Evolutionary conservation across 2,888 invertebrate genomes (phyloP).

Genomic region (Caenorhabditis sp.): DNA sequence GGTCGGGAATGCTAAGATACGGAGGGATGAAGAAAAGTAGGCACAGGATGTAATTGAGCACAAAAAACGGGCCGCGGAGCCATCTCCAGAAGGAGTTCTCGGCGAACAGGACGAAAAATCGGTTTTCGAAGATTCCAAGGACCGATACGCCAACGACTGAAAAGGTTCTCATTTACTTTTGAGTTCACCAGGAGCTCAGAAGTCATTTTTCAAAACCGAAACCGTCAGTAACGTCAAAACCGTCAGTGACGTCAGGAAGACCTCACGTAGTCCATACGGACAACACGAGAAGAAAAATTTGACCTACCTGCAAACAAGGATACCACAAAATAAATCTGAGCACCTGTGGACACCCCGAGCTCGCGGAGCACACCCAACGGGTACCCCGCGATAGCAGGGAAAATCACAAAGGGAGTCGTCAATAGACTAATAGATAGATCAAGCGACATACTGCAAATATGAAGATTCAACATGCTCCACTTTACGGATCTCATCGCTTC

Average conservation of each 20-base stretch:
- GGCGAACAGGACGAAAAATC: slow-evolving; percentile 1
- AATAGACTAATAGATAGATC: slow-evolving; percentile 18
- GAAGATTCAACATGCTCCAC: slow-evolving; percentile 24
- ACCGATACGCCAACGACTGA: slow-evolving; percentile 2
- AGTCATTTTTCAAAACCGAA: too few species aligned
- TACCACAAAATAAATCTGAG: slow-evolving; percentile 10
- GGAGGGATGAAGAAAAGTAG: slow-evolving; percentile 26
- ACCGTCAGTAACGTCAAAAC: too few species aligned
- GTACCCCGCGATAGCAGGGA: slow-evolving; percentile 17
- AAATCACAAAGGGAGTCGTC: slow-evolving; percentile 17
- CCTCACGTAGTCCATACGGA: too few species aligned
- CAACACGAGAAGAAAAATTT: too few species aligned
- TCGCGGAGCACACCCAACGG: not conserved
- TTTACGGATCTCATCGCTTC: slow-evolving; percentile 18
- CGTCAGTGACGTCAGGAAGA: too few species aligned
- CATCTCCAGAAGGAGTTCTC: slow-evolving; percentile 1
- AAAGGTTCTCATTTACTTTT: not conserved
- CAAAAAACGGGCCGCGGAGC: not conserved
- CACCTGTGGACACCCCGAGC: not conserved
- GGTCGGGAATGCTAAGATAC: slow-evolving; percentile 10
- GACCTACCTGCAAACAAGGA: not conserved
- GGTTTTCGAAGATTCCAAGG: slow-evolving; percentile 1
- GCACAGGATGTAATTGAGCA: not conserved
- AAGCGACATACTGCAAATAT: slow-evolving; percentile 18
- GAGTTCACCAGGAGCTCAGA: too few species aligned